Base-by-base conservation (phyloP, 2,888 invertebrate species). In the Lagria hirta region DNA sequence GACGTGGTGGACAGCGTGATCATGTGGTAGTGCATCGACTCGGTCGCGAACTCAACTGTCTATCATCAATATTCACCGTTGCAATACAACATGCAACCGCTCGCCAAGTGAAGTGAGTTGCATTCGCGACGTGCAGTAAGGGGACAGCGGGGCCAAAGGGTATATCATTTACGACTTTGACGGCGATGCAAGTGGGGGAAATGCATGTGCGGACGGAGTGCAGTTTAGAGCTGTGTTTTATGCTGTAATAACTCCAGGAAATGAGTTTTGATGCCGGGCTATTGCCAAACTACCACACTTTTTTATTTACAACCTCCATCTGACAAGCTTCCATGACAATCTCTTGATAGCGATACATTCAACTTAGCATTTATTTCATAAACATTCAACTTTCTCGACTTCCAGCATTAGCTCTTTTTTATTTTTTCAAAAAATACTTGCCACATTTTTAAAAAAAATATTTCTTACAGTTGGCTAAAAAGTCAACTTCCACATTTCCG, bases 251-350 rank as follows among this genome's bases (percentile, higher is more conserved):
- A 71, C 68, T 62, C 38, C 27, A 62, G 68, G 69, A 70, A 71
- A 66, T 66, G 70, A 68, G 70, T 71, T 69, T 71, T 70, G 70
- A 70, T 70, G 68, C 67, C 67, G 64, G 67, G 68, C n/a, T 66
- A 67, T 60, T 52, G 51, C 61, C 35, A 48, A 51, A n/a, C n/a
- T n/a, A n/a, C n/a, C n/a, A n/a, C n/a, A n/a, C n/a, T n/a, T n/a
- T n/a, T n/a, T n/a, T n/a, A n/a, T n/a, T n/a, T n/a, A n/a, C n/a
- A n/a, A n/a, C n/a, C n/a, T n/a, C n/a, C n/a, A n/a, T n/a, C n/a
- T n/a, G n/a, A n/a, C n/a, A n/a, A n/a, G n/a, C n/a, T n/a, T n/a
- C n/a, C n/a, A n/a, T n/a, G n/a, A n/a, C n/a, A n/a, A n/a, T n/a
- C n/a, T n/a, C n/a, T n/a, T n/a, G n/a, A n/a, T n/a, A n/a, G n/a